Percentiles rank a stretch among this genome's conserved stretches.
Conservation (phyloP, 2,797 vertebrate genomes). For the Poecilia velifera region DNA sequence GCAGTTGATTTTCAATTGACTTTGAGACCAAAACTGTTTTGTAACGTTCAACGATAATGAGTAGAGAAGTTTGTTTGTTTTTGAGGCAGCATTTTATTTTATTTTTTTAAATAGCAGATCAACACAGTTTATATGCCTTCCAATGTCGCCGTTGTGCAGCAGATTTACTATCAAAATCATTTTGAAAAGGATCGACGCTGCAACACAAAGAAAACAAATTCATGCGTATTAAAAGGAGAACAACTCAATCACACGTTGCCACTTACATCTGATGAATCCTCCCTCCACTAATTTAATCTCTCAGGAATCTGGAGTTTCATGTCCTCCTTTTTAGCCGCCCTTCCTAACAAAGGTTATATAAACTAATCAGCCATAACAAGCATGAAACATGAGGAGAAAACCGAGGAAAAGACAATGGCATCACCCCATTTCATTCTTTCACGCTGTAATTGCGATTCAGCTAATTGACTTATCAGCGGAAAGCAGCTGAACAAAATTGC, state of each 20-base stretch:
- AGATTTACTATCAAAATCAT: conserved; percentile 10
- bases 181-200: conserved; percentile 29
- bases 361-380: conserved; percentile 37
- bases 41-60: conserved; percentile 26
- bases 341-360: conserved; percentile 39
- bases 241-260: conserved; percentile 53
- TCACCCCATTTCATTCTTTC: conserved; percentile 19
- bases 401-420: conserved; percentile 1
- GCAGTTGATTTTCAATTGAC: conserved; percentile 28
- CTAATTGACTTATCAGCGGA: conserved; percentile 42
- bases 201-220: conserved; percentile 40
- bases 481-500: conserved; percentile 6
- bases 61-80: conserved; percentile 7
- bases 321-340: conserved; percentile 21
- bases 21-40: conserved; percentile 39
- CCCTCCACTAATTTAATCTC: conserved; percentile 40
- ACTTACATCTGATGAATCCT: conserved; percentile 42
- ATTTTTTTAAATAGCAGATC: conserved; percentile 1
- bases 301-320: conserved; percentile 26
- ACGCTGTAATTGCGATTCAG: conserved; percentile 16
- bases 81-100: conserved; percentile 1
- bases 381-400: conserved; percentile 8
- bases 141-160: conserved; percentile 10
- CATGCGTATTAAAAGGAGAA: conserved; percentile 39
- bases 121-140: conserved; percentile 17